Evolutionary conservation across 2,113 vertebrate genomes (phyloP).

Genomic region (Corydoras sp.): DNA sequence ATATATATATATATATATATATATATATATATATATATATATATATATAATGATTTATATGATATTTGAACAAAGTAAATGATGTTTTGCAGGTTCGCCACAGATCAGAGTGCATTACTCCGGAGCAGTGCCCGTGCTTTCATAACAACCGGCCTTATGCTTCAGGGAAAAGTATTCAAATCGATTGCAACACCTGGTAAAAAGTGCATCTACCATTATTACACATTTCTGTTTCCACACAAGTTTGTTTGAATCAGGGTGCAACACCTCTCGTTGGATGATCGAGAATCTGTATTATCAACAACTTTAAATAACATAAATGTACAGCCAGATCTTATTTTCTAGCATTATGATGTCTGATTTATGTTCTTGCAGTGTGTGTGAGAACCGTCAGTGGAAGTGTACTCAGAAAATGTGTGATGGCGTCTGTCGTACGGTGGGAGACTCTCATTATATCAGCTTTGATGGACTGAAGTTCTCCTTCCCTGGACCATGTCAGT

Average conservation of each 20-base stretch:
- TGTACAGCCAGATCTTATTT: not conserved
- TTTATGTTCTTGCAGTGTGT: conserved; percentile 65
- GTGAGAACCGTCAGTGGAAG: conserved; percentile 80
- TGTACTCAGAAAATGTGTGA: conserved; percentile 79
- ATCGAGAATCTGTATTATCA: too few species aligned
- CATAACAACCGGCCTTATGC: conserved; percentile 80
- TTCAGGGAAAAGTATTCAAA: conserved; percentile 69
- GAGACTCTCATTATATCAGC: conserved; percentile 83
- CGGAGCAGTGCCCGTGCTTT: conserved; percentile 85
- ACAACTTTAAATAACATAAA: not conserved
- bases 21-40: too few species aligned
- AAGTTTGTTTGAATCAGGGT: too few species aligned
- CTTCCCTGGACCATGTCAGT: conserved; percentile 89
- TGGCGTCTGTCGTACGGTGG: conserved; percentile 76
- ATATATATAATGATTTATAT: too few species aligned
- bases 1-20: too few species aligned
- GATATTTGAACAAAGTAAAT: too few species aligned
- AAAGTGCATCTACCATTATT: not conserved
- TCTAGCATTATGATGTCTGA: conserved; percentile 5
- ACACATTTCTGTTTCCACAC: too few species aligned
- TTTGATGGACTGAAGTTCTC: conserved; percentile 87
- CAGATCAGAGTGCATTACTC: conserved; percentile 73
- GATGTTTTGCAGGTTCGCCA: conserved; percentile 72
- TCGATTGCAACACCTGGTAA: conserved; percentile 93
- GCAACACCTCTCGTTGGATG: too few species aligned